Conservation (phyloP, 1,140 invertebrate species). For the Hycleus phaleratus region DNA sequence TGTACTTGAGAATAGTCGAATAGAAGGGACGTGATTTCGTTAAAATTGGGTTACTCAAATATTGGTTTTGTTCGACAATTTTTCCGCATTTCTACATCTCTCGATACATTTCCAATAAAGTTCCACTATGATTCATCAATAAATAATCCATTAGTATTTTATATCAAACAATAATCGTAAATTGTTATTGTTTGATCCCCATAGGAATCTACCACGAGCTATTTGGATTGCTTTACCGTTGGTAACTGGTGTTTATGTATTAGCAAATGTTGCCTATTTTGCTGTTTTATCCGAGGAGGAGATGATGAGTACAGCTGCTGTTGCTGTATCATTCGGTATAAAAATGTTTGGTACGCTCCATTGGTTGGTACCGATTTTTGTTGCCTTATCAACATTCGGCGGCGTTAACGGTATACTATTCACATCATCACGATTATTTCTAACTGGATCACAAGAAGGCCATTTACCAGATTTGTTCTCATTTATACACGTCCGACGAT, state of each 20-base stretch:
- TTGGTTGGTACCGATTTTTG: conserved; percentile 82
- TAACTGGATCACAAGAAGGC: conserved; percentile 71
- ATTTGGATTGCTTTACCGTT: conserved; percentile 82
- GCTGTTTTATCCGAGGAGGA: conserved; percentile 71
- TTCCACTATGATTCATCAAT: too few relatives aligned
- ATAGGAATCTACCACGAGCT: conserved; percentile 74
- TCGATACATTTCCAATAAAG: too few relatives aligned
- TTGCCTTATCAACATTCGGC: conserved; percentile 75
- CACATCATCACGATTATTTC: conserved; percentile 72
- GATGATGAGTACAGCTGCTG: conserved; percentile 69
- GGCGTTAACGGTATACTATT: conserved; percentile 90
- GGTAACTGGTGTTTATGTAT: conserved; percentile 78
- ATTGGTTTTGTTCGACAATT: too few relatives aligned
- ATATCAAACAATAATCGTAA: too few relatives aligned
- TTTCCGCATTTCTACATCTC: too few relatives aligned
- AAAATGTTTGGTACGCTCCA: conserved; percentile 66
- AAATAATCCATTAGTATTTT: too few relatives aligned
- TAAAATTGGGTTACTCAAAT: too few relatives aligned
- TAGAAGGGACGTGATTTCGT: too few relatives aligned
- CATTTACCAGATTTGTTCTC: conserved; percentile 75
- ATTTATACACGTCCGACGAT: conserved; percentile 63
- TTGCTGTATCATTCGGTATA: conserved; percentile 78
- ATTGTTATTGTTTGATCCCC: conserved; percentile 24
- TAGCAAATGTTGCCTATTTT: conserved; percentile 86
- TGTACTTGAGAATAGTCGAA: too few relatives aligned